Conservation (phyloP, 2,113 vertebrate genomes). For the Seriola aureovittata region DNA sequence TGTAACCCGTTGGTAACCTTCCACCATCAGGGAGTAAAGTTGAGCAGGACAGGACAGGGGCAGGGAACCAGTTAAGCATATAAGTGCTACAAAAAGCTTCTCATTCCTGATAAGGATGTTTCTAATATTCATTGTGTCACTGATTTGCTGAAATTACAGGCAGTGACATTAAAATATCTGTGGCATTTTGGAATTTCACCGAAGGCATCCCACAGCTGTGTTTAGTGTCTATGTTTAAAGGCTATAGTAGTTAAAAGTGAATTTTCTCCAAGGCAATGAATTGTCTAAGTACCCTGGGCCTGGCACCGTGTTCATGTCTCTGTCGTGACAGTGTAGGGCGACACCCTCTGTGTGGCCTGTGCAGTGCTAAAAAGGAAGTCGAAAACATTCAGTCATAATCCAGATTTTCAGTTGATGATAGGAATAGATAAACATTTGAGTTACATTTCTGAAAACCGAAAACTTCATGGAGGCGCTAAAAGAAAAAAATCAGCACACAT, state of each 20-base stretch:
- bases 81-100: conserved; percentile 19
- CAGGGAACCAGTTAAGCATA: not conserved
- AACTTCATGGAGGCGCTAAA: not conserved
- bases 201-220: conserved; percentile 47
- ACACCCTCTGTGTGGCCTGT: conserved; percentile 41
- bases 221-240: conserved; percentile 50
- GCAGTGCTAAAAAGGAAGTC: conserved; percentile 8
- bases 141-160: conserved; percentile 41
- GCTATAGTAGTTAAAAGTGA: conserved; percentile 50
- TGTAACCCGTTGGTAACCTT: not conserved
- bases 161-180: conserved; percentile 36
- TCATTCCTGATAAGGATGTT: conserved; percentile 39
- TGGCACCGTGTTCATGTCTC: conserved; percentile 49
- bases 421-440: too few species aligned
- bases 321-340: conserved; percentile 15
- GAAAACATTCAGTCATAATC: too few species aligned
- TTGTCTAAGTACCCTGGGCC: conserved; percentile 48
- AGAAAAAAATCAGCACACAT: too few species aligned
- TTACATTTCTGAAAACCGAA: too few species aligned
- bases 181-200: conserved; percentile 39
- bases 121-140: conserved; percentile 17
- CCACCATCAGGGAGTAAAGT: conserved; percentile 16
- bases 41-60: not conserved
- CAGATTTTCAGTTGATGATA: too few species aligned
- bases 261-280: conserved; percentile 45